Conservation (phyloP, 2,888 invertebrate species). For the Eilema caniola region DNA sequence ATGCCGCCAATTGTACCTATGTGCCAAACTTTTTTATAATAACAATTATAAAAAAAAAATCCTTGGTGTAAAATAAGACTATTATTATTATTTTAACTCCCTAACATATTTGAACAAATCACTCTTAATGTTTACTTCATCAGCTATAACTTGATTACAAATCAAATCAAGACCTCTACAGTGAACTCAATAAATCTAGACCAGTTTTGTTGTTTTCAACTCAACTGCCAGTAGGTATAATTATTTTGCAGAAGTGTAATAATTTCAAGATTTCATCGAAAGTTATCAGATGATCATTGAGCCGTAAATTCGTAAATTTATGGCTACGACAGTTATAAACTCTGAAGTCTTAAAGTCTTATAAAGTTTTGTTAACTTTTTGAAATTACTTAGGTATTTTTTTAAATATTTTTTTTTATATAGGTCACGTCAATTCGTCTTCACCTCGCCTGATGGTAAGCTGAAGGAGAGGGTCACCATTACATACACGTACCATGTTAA, state of each 20-base stretch:
- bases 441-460: no score
- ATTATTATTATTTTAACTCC: neutral
- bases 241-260: neutral
- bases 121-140: neutral
- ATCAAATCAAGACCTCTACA: neutral
- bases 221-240: neutral
- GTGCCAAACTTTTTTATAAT: no score
- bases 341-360: neutral
- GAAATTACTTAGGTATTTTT: no score
- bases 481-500: no score
- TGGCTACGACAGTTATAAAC: neutral
- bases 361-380: neutral
- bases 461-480: no score
- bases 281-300: neutral
- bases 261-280: neutral
- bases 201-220: neutral
- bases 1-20: no score
- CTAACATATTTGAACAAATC: neutral
- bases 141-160: neutral
- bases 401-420: no score
- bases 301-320: neutral
- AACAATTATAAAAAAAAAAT: no score
- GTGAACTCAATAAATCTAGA: neutral
- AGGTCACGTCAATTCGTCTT: no score
- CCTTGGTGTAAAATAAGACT: no score